phyloP scores from a whole-genome alignment of 2,888 invertebrate genomes.

The Aplocera efformata region DNA sequence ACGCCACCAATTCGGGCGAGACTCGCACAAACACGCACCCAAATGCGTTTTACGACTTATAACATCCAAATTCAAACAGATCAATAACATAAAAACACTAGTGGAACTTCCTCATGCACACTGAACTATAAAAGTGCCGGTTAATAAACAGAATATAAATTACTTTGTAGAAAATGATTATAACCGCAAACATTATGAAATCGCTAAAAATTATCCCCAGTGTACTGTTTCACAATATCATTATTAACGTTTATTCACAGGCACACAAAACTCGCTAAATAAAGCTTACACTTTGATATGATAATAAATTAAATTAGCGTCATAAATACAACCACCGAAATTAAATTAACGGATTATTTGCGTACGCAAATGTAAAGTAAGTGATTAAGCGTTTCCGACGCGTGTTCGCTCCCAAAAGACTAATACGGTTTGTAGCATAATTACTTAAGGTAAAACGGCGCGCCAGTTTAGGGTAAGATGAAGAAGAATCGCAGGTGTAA shows the following conservation, averaged over 20 bases:
- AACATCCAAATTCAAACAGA: conserved; percentile 56
- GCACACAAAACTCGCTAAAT: conserved; percentile 64
- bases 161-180: conserved; percentile 47
- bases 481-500: conserved; percentile 79
- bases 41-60: conserved; percentile 62
- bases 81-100: conserved; percentile 51
- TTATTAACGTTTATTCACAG: conserved; percentile 68
- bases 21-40: conserved; percentile 49
- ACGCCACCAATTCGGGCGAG: conserved; percentile 45
- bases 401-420: conserved; percentile 75
- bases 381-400: conserved; percentile 76
- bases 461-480: conserved; percentile 74
- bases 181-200: conserved; percentile 56
- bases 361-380: conserved; percentile 75
- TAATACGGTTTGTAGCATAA: conserved; percentile 76
- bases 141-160: conserved; percentile 39
- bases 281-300: conserved; percentile 72
- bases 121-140: conserved; percentile 28
- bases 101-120: conserved; percentile 23
- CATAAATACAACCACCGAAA: conserved; percentile 71
- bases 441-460: conserved; percentile 73
- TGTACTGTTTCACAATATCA: conserved; percentile 63
- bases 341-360: conserved; percentile 77
- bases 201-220: conserved; percentile 59
- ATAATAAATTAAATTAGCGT: conserved; percentile 76